Conservation (phyloP, 2,888 invertebrate species). For the Drosophila meridiana region DNA sequence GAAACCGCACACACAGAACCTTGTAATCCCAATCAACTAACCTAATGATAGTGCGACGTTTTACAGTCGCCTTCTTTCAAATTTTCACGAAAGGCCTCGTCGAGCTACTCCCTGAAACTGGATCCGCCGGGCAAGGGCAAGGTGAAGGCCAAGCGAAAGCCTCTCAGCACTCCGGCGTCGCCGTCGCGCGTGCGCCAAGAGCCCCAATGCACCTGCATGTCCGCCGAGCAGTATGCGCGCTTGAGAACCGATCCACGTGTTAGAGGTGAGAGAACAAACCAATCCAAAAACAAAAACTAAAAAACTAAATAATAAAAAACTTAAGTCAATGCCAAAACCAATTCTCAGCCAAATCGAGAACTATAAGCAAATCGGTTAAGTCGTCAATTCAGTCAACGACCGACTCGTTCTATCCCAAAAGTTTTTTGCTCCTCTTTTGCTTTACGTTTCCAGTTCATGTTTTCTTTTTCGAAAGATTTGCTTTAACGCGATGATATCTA, state of each 20-base stretch:
- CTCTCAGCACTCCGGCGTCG: slow-evolving; percentile 96
- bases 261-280: slow-evolving; percentile 80
- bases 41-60: slow-evolving; percentile 87
- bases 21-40: slow-evolving; percentile 86
- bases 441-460: slow-evolving; percentile 21
- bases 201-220: slow-evolving; percentile 98
- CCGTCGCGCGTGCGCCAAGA: slow-evolving; percentile 92
- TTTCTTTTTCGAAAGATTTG: slow-evolving; percentile 11
- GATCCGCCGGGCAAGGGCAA: slow-evolving; percentile 95
- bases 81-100: slow-evolving; percentile 98
- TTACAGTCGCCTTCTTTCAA: slow-evolving; percentile 98
- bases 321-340: slow-evolving; percentile 18
- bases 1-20: slow-evolving; percentile 85
- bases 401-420: slow-evolving; percentile 1
- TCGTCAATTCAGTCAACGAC: slow-evolving; percentile 24
- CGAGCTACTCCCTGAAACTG: slow-evolving; percentile 97
- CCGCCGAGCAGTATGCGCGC: slow-evolving; percentile 95
- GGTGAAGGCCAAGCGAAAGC: slow-evolving; percentile 95
- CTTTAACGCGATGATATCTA: slow-evolving; percentile 19
- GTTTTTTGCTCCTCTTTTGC: slow-evolving; percentile 17
- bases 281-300: slow-evolving; percentile 31
- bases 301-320: slow-evolving; percentile 30
- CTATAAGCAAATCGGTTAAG: slow-evolving; percentile 39
- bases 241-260: slow-evolving; percentile 87
- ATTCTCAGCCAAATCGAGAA: slow-evolving; percentile 20